These are phyloP conservation scores for Numenius arquata DNA, from an alignment of 2,113 vertebrate species.

Conservation along the genomic window DNA sequence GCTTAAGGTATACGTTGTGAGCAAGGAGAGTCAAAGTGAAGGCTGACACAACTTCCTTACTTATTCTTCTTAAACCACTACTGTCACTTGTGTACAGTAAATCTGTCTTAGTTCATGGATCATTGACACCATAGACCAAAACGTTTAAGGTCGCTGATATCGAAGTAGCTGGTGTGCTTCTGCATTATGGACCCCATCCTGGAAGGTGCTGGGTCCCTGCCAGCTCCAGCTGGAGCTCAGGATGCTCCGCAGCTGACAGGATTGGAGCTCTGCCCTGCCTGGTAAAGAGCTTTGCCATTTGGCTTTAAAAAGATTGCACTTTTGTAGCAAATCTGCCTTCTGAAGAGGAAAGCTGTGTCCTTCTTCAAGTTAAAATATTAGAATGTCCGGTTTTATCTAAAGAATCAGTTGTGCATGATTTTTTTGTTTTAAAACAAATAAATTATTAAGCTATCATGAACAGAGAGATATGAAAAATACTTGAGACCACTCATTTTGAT, in stretches of 20 bases:
- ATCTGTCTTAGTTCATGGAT: conserved; percentile 19
- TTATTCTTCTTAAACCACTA: background rate
- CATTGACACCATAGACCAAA: conserved; percentile 22
- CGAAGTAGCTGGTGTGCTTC: background rate
- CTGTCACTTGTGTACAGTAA: conserved; percentile 1
- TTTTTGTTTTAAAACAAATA: background rate
- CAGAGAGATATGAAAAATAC: background rate
- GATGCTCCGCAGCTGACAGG: background rate
- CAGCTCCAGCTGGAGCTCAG: background rate
- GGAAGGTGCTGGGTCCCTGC: background rate
- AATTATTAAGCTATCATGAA: background rate
- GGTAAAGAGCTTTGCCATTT: background rate
- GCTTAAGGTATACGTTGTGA: background rate
- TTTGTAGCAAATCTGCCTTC: background rate
- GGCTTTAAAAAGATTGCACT: background rate
- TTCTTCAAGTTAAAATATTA: background rate
- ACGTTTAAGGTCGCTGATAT: background rate
- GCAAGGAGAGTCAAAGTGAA: background rate
- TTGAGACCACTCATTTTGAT: background rate
- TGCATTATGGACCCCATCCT: background rate
- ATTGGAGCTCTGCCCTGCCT: background rate
- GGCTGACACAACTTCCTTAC: background rate
- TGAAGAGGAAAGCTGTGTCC: background rate
- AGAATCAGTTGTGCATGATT: background rate
- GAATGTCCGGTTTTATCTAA: background rate